Conservation (phyloP, 2,888 invertebrate genomes). For the Chrysolina americana region DNA sequence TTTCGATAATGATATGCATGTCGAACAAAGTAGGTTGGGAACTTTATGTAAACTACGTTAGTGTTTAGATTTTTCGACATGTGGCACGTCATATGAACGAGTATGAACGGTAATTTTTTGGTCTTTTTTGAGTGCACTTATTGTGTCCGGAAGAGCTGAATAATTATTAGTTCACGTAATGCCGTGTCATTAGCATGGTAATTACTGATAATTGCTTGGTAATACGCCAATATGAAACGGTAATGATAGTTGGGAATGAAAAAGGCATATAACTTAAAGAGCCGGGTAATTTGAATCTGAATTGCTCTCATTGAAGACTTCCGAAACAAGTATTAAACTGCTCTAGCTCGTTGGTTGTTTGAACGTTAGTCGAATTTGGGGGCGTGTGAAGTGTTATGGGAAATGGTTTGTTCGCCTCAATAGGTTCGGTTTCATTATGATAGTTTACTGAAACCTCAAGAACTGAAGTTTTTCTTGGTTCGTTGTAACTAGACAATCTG, state of each 20-base stretch:
- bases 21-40: conserved; percentile 59
- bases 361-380: conserved; percentile 1
- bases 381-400: conserved; percentile 18
- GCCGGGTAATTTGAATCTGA: conserved; percentile 25
- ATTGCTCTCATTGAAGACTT: conserved; percentile 25
- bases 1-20: conserved; percentile 64
- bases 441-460: too few relatives aligned
- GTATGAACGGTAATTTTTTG: conserved; percentile 52
- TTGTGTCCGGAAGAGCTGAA: conserved; percentile 48
- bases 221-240: conserved; percentile 29
- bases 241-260: conserved; percentile 26
- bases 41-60: conserved; percentile 55
- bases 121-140: conserved; percentile 47
- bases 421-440: background rate
- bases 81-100: conserved; percentile 52
- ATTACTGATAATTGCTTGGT: conserved; percentile 30
- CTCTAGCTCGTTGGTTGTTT: background rate
- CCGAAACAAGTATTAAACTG: conserved; percentile 13
- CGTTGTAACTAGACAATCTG: too few relatives aligned
- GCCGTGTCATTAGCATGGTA: conserved; percentile 36
- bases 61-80: conserved; percentile 59
- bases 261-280: conserved; percentile 24
- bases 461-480: too few relatives aligned
- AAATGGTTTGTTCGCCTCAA: conserved; percentile 14
- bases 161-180: conserved; percentile 40